Conservation (phyloP, 2,888 invertebrate genomes). For the Philereme vetulata region DNA sequence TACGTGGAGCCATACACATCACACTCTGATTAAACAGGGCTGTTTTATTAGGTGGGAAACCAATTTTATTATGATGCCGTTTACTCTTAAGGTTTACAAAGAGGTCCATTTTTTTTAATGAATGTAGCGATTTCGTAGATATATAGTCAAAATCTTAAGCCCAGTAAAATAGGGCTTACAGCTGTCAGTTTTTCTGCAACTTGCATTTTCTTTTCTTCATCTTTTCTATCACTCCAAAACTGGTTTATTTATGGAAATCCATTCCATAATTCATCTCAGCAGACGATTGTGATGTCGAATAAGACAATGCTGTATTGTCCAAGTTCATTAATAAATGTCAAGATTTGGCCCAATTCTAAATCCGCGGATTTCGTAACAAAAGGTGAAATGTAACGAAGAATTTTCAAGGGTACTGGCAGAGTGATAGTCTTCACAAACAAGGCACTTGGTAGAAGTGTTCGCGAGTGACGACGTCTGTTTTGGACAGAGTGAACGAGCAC, state of each 20-base stretch:
- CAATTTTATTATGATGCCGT: too few species aligned
- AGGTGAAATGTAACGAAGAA: slow-evolving; percentile 50
- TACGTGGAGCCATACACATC: too few species aligned
- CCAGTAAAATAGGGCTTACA: too few species aligned
- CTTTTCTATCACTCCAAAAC: slow-evolving; percentile 35
- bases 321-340: slow-evolving; percentile 61
- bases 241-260: slow-evolving; percentile 55
- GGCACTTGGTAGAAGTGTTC: slow-evolving; percentile 46
- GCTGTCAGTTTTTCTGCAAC: too few species aligned
- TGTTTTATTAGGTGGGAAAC: too few species aligned
- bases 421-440: slow-evolving; percentile 45
- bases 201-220: too few species aligned
- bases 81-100: too few species aligned
- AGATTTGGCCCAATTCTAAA: slow-evolving; percentile 47
- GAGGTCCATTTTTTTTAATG: too few species aligned
- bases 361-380: slow-evolving; percentile 42
- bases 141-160: too few species aligned
- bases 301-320: slow-evolving; percentile 52
- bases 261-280: slow-evolving; percentile 48
- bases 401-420: slow-evolving; percentile 34
- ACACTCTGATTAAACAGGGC: too few species aligned
- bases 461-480: slow-evolving; percentile 53
- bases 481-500: slow-evolving; percentile 49
- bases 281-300: slow-evolving; percentile 43
- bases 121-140: too few species aligned